phyloP scores from a whole-genome alignment of 2,113 vertebrate genomes.

The Antechinus flavipes region DNA sequence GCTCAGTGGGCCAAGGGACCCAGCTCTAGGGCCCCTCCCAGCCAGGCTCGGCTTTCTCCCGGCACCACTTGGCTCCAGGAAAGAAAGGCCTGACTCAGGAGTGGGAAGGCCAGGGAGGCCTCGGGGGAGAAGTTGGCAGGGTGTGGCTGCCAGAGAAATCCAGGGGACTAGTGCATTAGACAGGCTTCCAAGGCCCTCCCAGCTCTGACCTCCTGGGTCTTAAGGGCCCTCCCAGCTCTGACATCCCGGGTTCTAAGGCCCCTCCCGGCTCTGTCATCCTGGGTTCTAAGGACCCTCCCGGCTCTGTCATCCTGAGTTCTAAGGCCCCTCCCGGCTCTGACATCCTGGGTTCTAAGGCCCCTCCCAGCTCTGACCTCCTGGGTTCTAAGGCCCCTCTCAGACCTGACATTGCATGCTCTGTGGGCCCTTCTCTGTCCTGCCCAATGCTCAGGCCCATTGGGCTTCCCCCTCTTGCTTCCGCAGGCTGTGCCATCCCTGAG shows the following conservation, averaged over 20 bases:
- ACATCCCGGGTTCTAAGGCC: not conserved
- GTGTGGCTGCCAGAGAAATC: conserved; percentile 3
- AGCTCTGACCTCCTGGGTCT: not conserved
- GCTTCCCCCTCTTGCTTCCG: too few relatives aligned
- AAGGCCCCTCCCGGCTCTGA: too few relatives aligned
- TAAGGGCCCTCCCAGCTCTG: not conserved
- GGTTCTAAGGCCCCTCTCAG: too few relatives aligned
- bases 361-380: too few relatives aligned
- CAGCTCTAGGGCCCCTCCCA: not conserved
- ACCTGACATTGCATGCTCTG: too few relatives aligned
- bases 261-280: not conserved
- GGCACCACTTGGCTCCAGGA: not conserved
- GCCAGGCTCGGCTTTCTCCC: not conserved
- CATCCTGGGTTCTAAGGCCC: too few relatives aligned
- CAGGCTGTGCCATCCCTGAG: not conserved
- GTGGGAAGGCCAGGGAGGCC: not conserved
- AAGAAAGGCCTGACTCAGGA: conserved; percentile 4
- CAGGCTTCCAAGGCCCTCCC: not conserved
- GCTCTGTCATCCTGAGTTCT: not conserved
- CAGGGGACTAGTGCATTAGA: not conserved
- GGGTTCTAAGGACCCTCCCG: not conserved
- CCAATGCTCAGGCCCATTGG: too few relatives aligned
- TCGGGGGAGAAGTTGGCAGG: not conserved
- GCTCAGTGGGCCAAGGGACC: not conserved
- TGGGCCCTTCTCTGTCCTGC: too few relatives aligned